Evolutionary conservation across 2,797 vertebrate genomes (phyloP), one percentile per base, ranked within the genome.

Genomic region (Acipenser transmontanus): DNA sequence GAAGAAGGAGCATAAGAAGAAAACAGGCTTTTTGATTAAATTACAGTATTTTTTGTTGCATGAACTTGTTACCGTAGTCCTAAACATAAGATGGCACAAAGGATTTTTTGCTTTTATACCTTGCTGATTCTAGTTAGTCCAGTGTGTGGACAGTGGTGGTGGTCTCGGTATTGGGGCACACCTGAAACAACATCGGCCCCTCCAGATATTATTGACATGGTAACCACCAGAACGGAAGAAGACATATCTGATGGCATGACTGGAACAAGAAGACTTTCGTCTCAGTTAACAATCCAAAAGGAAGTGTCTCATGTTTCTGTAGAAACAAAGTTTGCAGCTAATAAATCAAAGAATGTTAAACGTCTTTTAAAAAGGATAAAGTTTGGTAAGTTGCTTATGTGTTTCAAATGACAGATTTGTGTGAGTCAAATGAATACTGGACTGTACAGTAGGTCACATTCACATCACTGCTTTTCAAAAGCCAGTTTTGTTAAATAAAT

Each of bases 141-240:
- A 11, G 67, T 50, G 49, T 47, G 60, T 47, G 50, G 68, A 47
- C 71, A 73, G 69, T 75, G 77, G 77, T 69, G 73, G 70, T 70
- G 50, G 51, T 64, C 71, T 17, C 4, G 17, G 49, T 50, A 68
- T 13, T 71, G 71, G 77, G n/a, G 66, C 47, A 47, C 62, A n/a
- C 60, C 61, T 61, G 63, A 4, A 50, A 56, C 61, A 63, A 69
- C 57, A 50, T 9, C 68, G 6, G 10, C 64, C 34, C 47, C 69
- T 47, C 11, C 48, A 17, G 17, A 47, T 9, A 34, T 12, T 47
- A 8, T 0, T n/a, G n/a, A 7, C 11, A 11, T 6, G 1, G 6
- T 4, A 20, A 48, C 49, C 20, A 61, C 47, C 51, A 61, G 8
- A 14, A 17, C 4, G 1, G 17, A 8, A 47, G 11, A 6, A 2